These are phyloP conservation scores for Spodoptera littoralis DNA, from an alignment of 2,888 invertebrate genomes.

Conservation along the genomic window DNA sequence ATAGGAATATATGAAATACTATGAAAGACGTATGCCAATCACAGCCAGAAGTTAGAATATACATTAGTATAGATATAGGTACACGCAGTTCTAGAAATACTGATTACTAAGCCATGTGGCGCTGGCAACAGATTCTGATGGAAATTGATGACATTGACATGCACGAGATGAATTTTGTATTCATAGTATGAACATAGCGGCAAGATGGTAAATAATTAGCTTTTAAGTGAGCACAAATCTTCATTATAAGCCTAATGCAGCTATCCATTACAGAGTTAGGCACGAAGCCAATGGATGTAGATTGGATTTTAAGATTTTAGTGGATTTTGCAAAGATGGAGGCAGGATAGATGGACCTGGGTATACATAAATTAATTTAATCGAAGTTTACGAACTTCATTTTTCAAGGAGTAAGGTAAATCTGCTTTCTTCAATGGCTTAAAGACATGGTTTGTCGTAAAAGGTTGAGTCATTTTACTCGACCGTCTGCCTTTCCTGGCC, in stretches of 20 bases:
- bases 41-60: conserved; percentile 27
- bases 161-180: conserved; percentile 12
- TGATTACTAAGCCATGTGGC: conserved; percentile 34
- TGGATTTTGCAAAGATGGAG: too few relatives aligned
- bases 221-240: conserved; percentile 24
- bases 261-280: conserved; percentile 24
- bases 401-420: too few relatives aligned
- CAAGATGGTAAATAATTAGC: conserved; percentile 14
- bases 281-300: conserved; percentile 21
- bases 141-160: conserved; percentile 66
- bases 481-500: too few relatives aligned
- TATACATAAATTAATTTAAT: too few relatives aligned
- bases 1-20: too few relatives aligned
- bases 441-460: too few relatives aligned
- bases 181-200: conserved; percentile 4
- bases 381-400: too few relatives aligned
- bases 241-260: conserved; percentile 13
- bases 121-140: conserved; percentile 54
- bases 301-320: too few relatives aligned
- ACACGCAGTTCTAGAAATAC: conserved; percentile 64
- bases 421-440: too few relatives aligned
- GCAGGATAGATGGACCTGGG: too few relatives aligned
- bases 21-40: conserved; percentile 37
- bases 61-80: conserved; percentile 53
- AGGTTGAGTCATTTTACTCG: too few relatives aligned